These are phyloP conservation scores for Charanyca ferruginea DNA, from an alignment of 2,888 invertebrate genomes.

Conservation along the genomic window DNA sequence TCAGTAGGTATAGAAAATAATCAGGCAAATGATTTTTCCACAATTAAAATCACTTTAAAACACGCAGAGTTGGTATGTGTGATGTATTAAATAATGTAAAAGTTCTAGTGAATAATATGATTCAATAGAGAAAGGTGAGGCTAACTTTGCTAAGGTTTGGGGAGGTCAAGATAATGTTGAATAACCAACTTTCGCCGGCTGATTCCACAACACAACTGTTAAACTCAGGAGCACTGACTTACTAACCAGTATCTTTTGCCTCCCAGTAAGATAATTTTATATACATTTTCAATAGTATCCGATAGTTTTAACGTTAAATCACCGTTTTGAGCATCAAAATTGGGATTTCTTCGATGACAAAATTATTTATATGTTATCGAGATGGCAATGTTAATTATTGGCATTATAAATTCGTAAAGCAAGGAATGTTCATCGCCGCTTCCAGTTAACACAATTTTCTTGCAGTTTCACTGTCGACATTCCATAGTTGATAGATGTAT, in stretches of 20 bases:
- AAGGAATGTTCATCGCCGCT: conserved; percentile 35
- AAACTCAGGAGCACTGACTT: conserved; percentile 1
- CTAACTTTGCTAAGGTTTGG: conserved; percentile 52
- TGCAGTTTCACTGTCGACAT: conserved; percentile 44
- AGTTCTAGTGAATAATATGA: conserved; percentile 61
- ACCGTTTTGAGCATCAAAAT: too few species aligned
- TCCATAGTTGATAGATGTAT: conserved; percentile 26
- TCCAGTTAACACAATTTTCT: conserved; percentile 41
- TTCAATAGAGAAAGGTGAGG: conserved; percentile 70
- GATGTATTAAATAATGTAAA: conserved; percentile 32
- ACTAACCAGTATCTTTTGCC: not conserved
- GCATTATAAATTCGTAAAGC: conserved; percentile 52
- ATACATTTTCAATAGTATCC: not conserved
- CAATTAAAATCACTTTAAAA: conserved; percentile 3
- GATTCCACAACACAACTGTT: conserved; percentile 63
- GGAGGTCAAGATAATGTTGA: conserved; percentile 57
- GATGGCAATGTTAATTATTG: conserved; percentile 43
- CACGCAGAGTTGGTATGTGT: not conserved
- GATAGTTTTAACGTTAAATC: too few species aligned
- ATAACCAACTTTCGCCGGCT: conserved; percentile 71
- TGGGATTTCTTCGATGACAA: conserved; percentile 28
- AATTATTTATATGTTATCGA: conserved; percentile 21
- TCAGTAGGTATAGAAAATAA: not conserved
- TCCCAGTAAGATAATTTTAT: conserved; percentile 3
- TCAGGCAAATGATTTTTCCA: not conserved